Evolutionary conservation across 2,113 vertebrate species (phyloP), one percentile per base, ranked within the genome.

Genomic region (Odontophorus gujanensis): DNA sequence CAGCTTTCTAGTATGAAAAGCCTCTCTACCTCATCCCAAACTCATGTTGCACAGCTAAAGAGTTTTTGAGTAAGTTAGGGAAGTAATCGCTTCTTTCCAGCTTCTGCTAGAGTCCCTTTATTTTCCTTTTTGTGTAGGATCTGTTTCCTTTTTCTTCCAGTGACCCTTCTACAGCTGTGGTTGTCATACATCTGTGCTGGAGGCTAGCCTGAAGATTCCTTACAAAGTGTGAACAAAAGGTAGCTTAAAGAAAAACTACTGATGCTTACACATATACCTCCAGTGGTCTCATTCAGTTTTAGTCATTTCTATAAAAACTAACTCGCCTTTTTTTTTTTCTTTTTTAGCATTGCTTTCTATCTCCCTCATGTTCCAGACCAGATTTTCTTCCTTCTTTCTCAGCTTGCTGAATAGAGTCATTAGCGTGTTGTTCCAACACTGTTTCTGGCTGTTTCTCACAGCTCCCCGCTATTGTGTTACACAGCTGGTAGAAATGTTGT

Each of bases 371-470:
- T 89, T 95, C 68, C 91, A 87, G 67, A 45, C 50, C 81, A 89
- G 89, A 87, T 83, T 95, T 95, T 93, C 78, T 80, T 92, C 53
- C 82, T 93, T 92, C 61, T 89, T 85, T 87, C 82, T 62, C 5
- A 2, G 26, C 40, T 88, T 51, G 50, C 43, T 89, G 69, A 89
- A 67, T 18, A 48, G 66, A 91, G 67, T 67, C 59, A 75, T 53
- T 73, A 71, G 61, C 0, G 7, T 0, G 2, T 69, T 72, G 79
- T 91, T 89, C 80, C 82, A 91, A 78, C 92, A 75, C 85, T 16
- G 3, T 75, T 91, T 88, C 89, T 94, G 85, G 81, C 93, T 92
- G 89, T 91, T 95, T 95, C 93, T 96, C 82, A 91, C 92, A 94
- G 82, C 72, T 92, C 81, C 36, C 24, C 5, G 1, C 91, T 72